Conservation (phyloP, 2,797 vertebrate species). For the Apogon hyalosoma region DNA sequence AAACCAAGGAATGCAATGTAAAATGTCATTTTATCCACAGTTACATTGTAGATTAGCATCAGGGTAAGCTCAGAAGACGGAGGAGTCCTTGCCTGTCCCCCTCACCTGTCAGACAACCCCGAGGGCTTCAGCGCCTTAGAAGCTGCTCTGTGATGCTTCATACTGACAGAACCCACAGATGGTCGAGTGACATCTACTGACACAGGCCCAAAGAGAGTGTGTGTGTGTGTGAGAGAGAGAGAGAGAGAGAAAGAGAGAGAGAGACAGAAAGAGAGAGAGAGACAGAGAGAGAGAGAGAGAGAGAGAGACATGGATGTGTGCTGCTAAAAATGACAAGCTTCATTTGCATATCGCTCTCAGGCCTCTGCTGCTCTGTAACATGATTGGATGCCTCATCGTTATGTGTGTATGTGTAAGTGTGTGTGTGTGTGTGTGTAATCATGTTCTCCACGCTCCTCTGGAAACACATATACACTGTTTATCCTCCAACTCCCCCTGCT, state of each 20-base stretch:
- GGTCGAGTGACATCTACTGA: conserved; percentile 34
- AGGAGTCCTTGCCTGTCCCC: neutral
- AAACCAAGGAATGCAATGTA: no score
- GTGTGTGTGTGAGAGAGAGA: neutral
- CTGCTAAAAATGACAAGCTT: conserved; percentile 61
- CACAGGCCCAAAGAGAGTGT: conserved; percentile 28
- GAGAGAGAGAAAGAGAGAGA: conserved; percentile 11
- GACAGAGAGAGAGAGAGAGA: conserved; percentile 3
- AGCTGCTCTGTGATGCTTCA: neutral
- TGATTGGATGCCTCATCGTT: conserved; percentile 50
- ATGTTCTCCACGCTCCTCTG: conserved; percentile 50
- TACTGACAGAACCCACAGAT: conserved; percentile 19
- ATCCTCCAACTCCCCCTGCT: conserved; percentile 63
- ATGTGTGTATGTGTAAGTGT: conserved; percentile 24
- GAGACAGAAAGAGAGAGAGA: conserved; percentile 2
- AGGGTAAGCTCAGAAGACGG: neutral
- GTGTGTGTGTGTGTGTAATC: conserved; percentile 56
- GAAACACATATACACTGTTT: conserved; percentile 21
- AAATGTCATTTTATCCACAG: neutral
- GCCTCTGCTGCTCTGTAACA: conserved; percentile 47
- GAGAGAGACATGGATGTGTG: conserved; percentile 3
- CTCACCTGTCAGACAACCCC: conserved; percentile 27
- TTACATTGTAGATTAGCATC: neutral
- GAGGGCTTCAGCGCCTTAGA: conserved; percentile 7
- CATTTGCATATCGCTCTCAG: conserved; percentile 68